phyloP scores from a whole-genome alignment of 2,113 vertebrate genomes.

The Thamnophis sirtalis region DNA sequence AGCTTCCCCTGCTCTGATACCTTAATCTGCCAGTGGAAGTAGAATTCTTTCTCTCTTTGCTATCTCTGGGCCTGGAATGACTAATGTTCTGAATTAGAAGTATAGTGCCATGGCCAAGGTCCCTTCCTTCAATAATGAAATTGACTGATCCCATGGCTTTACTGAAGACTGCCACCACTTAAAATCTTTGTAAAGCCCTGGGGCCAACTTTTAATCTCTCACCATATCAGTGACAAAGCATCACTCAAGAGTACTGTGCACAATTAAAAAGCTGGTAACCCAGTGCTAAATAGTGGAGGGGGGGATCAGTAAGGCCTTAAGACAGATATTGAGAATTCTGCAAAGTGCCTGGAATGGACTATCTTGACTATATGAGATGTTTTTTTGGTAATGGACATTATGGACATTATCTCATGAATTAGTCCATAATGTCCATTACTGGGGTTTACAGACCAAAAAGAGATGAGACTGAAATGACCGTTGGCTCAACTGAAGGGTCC shows the following conservation, averaged over 20 bases:
- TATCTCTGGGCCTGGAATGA: not conserved
- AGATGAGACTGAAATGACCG: not conserved
- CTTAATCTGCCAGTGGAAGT: not conserved
- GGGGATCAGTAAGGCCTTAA: not conserved
- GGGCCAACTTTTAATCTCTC: not conserved
- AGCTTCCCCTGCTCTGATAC: not conserved
- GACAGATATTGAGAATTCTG: not conserved
- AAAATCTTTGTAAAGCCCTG: not conserved
- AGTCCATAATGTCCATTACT: not conserved
- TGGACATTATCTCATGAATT: not conserved
- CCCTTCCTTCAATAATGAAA: not conserved
- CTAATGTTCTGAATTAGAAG: not conserved
- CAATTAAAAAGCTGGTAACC: not conserved
- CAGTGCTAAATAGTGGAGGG: not conserved
- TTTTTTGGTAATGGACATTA: not conserved
- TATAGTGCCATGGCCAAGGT: not conserved
- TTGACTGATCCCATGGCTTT: not conserved
- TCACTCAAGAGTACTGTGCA: not conserved
- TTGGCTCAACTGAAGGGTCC: too few relatives aligned
- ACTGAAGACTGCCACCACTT: not conserved
- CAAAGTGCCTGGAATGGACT: not conserved
- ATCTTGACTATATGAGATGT: not conserved
- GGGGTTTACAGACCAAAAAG: not conserved
- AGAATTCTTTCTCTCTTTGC: not conserved
- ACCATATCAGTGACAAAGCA: not conserved